A percentile compares a stretch with the other conserved stretches of the same genome.
phyloP scores from a whole-genome alignment of 2,888 invertebrate species.

The Drosophila antonietae region DNA sequence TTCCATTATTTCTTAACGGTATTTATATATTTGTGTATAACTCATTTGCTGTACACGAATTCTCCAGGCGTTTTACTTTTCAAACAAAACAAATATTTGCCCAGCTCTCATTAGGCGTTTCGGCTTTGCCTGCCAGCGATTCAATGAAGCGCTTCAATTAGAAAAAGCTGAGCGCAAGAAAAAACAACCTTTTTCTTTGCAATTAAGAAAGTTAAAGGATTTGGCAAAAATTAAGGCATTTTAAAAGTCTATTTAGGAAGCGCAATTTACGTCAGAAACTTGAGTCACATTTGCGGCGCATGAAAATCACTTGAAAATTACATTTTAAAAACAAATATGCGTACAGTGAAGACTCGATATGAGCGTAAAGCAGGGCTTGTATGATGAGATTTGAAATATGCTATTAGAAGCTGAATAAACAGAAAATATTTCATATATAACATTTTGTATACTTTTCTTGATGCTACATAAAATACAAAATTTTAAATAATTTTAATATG shows the following conservation, averaged over 20 bases:
- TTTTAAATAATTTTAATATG: too few relatives aligned
- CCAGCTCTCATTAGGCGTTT: slow-evolving; percentile 36
- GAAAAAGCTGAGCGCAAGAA: background rate
- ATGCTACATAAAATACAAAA: too few relatives aligned
- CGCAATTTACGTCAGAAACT: background rate
- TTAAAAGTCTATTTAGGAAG: background rate
- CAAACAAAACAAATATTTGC: slow-evolving; percentile 48
- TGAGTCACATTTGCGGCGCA: background rate
- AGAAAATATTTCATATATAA: too few relatives aligned
- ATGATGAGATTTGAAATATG: background rate
- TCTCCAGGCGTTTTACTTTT: slow-evolving; percentile 32
- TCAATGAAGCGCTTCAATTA: slow-evolving; percentile 28
- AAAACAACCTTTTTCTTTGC: slow-evolving; percentile 10
- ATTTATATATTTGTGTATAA: slow-evolving; percentile 14
- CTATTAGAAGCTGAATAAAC: background rate
- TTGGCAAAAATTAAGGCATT: background rate
- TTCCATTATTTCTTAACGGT: slow-evolving; percentile 32
- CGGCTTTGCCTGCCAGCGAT: slow-evolving; percentile 8
- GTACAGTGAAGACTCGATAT: background rate
- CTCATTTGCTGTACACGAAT: slow-evolving; percentile 24
- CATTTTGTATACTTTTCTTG: too few relatives aligned
- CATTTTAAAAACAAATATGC: background rate
- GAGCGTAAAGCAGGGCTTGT: too few relatives aligned
- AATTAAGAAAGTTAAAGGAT: slow-evolving; percentile 25
- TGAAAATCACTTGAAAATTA: background rate